phyloP scores from a whole-genome alignment of 1,140 invertebrate species.

The Lasioglossum baleicum region DNA sequence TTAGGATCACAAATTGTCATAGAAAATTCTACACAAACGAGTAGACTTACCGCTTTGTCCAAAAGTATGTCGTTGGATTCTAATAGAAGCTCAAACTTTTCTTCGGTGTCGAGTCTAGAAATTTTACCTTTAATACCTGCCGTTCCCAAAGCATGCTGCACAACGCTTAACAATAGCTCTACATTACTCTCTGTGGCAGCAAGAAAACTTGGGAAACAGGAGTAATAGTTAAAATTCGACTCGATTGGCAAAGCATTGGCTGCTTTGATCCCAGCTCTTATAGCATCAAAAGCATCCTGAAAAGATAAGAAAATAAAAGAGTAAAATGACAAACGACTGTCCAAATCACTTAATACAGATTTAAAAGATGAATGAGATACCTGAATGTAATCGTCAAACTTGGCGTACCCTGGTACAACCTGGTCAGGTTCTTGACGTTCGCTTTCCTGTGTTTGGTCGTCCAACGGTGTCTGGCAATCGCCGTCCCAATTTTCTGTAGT shows the following conservation, averaged over 20 bases:
- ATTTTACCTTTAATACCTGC: constrained; percentile 84
- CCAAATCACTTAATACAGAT: no score
- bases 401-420: constrained; percentile 50
- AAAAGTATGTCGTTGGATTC: constrained; percentile 90
- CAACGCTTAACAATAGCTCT: constrained; percentile 79
- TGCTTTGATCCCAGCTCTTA: constrained; percentile 84
- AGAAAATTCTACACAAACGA: background rate
- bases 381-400: constrained; percentile 59
- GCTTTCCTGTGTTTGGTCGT: background rate
- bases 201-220: constrained; percentile 85
- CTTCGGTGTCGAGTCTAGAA: constrained; percentile 82
- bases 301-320: no score
- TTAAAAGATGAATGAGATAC: constrained; percentile 28
- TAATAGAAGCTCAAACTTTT: constrained; percentile 87
- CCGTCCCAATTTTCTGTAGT: constrained; percentile 14
- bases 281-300: constrained; percentile 80
- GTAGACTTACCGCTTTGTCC: constrained; percentile 85
- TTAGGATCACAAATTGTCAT: background rate
- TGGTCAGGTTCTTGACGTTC: constrained; percentile 16
- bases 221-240: constrained; percentile 86
- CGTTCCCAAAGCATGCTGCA: constrained; percentile 82
- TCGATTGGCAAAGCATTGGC: constrained; percentile 86
- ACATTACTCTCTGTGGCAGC: constrained; percentile 82
- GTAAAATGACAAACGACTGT: no score
- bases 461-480: background rate